Evolutionary conservation across 2,797 vertebrate species (phyloP).

Genomic region (Cuniculus paca): DNA sequence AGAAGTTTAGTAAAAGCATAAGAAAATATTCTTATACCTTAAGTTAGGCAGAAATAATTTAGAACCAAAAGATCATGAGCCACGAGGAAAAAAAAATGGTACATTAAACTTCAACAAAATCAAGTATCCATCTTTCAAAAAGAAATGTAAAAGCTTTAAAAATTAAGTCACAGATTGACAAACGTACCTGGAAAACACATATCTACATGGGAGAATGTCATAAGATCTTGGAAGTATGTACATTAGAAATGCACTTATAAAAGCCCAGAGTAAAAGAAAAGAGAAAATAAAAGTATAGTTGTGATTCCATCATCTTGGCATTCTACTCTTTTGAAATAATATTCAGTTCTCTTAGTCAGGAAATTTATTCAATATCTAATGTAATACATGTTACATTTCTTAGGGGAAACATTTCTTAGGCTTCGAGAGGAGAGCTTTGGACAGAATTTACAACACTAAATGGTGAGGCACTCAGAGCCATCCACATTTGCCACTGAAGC

Average conservation of each 20-base stretch:
- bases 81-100: not conserved
- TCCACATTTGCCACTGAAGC: not conserved
- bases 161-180: not conserved
- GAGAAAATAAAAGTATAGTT: not conserved
- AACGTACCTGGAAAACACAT: not conserved
- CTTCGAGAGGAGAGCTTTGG: not conserved
- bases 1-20: not conserved
- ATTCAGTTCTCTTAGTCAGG: not conserved
- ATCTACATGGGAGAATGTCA: not conserved
- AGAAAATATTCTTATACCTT: not conserved
- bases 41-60: slow-evolving; percentile 17
- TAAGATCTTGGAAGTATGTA: not conserved
- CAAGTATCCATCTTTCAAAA: not conserved
- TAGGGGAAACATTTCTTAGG: not conserved
- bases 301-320: not conserved
- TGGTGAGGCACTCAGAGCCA: not conserved
- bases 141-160: not conserved
- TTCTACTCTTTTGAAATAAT: no score
- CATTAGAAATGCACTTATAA: not conserved
- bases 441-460: not conserved
- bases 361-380: not conserved
- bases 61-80: not conserved
- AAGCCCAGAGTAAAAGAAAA: not conserved
- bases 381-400: not conserved
- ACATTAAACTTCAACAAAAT: not conserved